These are phyloP conservation scores for Cyanoderma ruficeps DNA, from an alignment of 2,113 vertebrate genomes.

Conservation along the genomic window DNA sequence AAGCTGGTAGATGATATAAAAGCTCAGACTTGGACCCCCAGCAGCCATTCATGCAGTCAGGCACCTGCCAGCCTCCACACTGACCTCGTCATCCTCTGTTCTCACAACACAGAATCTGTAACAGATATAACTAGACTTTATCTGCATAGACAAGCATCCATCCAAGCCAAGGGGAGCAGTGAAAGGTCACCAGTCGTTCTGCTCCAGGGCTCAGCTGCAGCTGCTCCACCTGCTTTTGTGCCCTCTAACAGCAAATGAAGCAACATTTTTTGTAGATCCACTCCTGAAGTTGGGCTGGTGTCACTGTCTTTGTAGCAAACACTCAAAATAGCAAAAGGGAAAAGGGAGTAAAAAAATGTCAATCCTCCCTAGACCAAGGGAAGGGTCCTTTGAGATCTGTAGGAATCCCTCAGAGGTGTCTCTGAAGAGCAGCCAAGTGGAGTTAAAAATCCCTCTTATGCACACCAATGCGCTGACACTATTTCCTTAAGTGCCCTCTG, in stretches of 20 bases:
- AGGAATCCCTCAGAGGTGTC: not conserved
- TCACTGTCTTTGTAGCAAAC: not conserved
- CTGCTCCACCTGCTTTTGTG: not conserved
- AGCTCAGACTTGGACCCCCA: not conserved
- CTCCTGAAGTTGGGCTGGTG: not conserved
- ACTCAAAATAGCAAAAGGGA: not conserved
- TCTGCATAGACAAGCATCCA: not conserved
- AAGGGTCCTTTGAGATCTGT: not conserved
- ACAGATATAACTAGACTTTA: not conserved
- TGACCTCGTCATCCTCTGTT: not conserved
- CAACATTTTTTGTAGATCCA: not conserved
- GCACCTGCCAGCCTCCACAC: not conserved
- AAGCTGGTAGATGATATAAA: not conserved
- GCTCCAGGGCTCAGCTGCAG: not conserved
- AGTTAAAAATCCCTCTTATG: not conserved
- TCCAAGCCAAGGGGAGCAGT: not conserved
- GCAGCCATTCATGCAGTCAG: not conserved
- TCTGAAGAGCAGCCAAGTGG: not conserved
- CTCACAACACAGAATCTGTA: not conserved
- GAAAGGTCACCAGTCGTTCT: not conserved
- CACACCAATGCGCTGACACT: not conserved
- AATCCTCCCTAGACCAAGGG: not conserved
- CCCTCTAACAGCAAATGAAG: not conserved
- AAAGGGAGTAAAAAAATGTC: not conserved
- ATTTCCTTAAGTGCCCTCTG: conserved; percentile 3